Conservation (phyloP, 2,888 invertebrate species). For the Pammene aurita region DNA sequence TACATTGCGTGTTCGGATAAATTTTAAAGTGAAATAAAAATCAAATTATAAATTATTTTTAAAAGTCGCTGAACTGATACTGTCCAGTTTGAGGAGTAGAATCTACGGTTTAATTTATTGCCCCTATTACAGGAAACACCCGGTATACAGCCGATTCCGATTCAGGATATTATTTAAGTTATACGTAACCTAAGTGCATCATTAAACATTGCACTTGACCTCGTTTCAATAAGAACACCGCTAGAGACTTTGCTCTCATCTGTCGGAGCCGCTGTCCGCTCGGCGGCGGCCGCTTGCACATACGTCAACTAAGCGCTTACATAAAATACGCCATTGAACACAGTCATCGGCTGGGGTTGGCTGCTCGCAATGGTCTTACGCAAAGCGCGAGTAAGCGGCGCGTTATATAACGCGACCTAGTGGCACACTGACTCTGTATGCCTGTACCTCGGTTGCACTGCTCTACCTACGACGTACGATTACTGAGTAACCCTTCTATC, state of each 20-base stretch:
- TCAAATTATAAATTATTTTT: no score
- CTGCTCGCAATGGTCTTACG: slow-evolving; percentile 71
- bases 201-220: slow-evolving; percentile 16
- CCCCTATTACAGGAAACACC: no score
- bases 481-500: slow-evolving; percentile 32
- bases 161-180: background rate
- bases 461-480: slow-evolving; percentile 57
- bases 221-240: slow-evolving; percentile 4
- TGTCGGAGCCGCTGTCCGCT: background rate
- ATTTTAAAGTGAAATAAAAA: no score
- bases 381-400: slow-evolving; percentile 71
- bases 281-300: slow-evolving; percentile 10
- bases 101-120: no score
- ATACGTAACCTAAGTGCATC: background rate
- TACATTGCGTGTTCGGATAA: no score
- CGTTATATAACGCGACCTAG: slow-evolving; percentile 74
- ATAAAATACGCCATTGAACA: slow-evolving; percentile 47
- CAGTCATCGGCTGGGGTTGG: slow-evolving; percentile 58
- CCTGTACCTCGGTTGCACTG: slow-evolving; percentile 55
- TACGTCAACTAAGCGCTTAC: slow-evolving; percentile 35
- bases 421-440: slow-evolving; percentile 75
- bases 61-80: no score
- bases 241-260: slow-evolving; percentile 2
- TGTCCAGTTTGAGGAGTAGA: no score
- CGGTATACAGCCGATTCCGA: background rate